phyloP scores from a whole-genome alignment of 2,888 invertebrate species.

The Neoitamus cyanurus region DNA sequence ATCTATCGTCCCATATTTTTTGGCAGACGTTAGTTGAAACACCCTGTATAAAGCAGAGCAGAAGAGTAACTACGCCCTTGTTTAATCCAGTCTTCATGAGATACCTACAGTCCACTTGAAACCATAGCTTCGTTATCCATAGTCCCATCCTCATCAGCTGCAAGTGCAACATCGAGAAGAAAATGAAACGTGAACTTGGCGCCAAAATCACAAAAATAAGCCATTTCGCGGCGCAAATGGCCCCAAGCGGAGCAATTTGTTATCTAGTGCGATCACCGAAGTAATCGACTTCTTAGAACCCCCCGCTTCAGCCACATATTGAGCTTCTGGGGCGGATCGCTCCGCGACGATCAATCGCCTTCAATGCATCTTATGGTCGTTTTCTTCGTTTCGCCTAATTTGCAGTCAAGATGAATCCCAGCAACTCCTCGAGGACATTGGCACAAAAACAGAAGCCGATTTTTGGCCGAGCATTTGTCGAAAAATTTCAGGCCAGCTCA shows the following conservation, averaged over 20 bases:
- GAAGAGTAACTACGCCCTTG: too few relatives aligned
- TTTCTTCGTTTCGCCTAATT: constrained; percentile 15
- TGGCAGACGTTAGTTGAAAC: too few relatives aligned
- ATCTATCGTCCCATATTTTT: too few relatives aligned
- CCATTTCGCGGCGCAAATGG: background rate
- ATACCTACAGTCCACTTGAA: too few relatives aligned
- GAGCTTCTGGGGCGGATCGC: background rate
- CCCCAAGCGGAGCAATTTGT: background rate
- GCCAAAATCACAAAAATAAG: background rate
- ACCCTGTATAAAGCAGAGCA: too few relatives aligned
- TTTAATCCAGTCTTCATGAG: too few relatives aligned
- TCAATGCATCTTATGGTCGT: background rate
- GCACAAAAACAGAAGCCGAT: constrained; percentile 34
- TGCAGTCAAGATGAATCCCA: constrained; percentile 32
- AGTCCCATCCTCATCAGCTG: too few relatives aligned
- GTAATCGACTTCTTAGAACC: background rate
- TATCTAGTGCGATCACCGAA: background rate
- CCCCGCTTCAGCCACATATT: background rate
- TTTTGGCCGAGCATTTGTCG: constrained; percentile 45
- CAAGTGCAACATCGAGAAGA: background rate
- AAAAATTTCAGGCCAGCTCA: constrained; percentile 19
- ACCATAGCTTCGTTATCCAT: too few relatives aligned
- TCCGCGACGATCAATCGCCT: background rate
- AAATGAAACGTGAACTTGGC: background rate
- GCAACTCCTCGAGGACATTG: background rate